Percentiles rank a stretch among this genome's conserved stretches.
These are phyloP conservation scores for Vulpes lagopus DNA, from an alignment of 2,113 vertebrate species.

Conservation along the genomic window DNA sequence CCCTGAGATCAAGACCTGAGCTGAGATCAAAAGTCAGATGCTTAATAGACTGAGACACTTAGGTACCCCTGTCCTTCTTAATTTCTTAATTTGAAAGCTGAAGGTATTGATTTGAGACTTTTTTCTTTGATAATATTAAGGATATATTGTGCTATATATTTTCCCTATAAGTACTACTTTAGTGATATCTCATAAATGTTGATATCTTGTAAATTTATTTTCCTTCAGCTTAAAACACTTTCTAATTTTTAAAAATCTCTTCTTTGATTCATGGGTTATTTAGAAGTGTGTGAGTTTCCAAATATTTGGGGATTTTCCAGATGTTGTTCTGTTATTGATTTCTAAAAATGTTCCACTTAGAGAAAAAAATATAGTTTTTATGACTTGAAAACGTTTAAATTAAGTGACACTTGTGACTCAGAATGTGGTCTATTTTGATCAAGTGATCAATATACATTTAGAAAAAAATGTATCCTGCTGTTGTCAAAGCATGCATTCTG, in stretches of 20 bases:
- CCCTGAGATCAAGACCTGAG: not conserved
- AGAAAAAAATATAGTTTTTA: not conserved
- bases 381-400: not conserved
- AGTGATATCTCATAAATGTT: not conserved
- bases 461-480: not conserved
- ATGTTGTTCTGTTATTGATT: not conserved
- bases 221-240: not conserved
- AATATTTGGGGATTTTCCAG: not conserved
- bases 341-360: not conserved
- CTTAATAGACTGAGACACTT: not conserved
- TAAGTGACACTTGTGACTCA: not conserved
- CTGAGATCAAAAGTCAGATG: not conserved
- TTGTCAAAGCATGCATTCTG: not conserved
- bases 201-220: not conserved
- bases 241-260: not conserved
- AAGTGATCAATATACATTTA: not conserved
- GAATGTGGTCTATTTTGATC: not conserved
- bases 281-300: not conserved
- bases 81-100: not conserved
- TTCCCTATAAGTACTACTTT: not conserved
- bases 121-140: not conserved
- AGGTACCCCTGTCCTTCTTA: not conserved
- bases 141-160: not conserved
- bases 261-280: not conserved
- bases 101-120: not conserved